Base-by-base conservation (phyloP, 2,888 invertebrate genomes). In the Ellobium chinense region DNA sequence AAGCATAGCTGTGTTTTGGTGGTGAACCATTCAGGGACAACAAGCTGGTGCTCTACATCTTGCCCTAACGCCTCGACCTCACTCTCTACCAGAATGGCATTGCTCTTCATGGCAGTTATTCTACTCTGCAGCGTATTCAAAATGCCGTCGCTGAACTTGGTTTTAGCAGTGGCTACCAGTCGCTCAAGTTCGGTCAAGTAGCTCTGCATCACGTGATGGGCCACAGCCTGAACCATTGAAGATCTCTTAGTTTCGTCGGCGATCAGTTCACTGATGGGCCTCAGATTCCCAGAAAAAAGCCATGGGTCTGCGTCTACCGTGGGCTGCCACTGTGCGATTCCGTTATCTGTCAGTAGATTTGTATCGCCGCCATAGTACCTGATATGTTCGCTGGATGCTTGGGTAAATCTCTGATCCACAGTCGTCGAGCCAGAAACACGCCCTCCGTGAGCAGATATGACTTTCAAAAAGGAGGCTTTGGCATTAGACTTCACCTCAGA, bases 1-100 rank as follows among this genome's bases (percentile, higher is more conserved):
- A 78, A 84, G n/a, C 84, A 84, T 37, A 84, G 74, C 34, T 84
- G 60, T 0, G 81, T 82, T 2, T 76, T 27, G 1, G 37, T n/a
- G 3, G 24, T 69, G 56, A 84, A 84, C 84, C 84, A 84, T 2
- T 27, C 18, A 2, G 84, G 82, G 21, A 81, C 72, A 21, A 46
- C 29, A 14, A 84, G 14, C 65, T 84, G 76, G 0, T 27, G 5
- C 24, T 60, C 65, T 24, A 83, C 63, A 24, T 78, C 70, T 12
- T 60, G 39, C 21, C 78, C 65, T 36, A 83, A 54, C 4, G 2
- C 39, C 0, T 74, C 70, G 0, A 83, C 81, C 18, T 77, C 81
- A 18, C 18, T 68, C 31, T 77, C 72, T 3, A 34, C 63, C 1
- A 70, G 54, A 1, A 29, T 9, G 0, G 31, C 34, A 14, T 31